These are phyloP conservation scores for Liopterus haemorrhoidalis DNA, from an alignment of 2,888 invertebrate genomes.

Conservation along the genomic window DNA sequence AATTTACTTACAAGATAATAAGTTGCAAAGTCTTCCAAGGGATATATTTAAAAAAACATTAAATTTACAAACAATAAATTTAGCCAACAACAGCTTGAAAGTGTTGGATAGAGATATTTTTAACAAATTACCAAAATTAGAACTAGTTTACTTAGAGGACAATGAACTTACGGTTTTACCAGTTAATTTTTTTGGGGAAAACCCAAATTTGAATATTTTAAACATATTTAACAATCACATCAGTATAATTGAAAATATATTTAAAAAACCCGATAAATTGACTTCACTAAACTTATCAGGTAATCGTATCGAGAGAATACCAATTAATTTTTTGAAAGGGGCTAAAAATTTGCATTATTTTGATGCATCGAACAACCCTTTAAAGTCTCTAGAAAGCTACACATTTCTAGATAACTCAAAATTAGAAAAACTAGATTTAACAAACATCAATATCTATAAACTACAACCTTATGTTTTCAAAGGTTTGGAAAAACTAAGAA, in stretches of 20 bases:
- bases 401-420: too few relatives aligned
- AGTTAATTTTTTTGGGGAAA: slow-evolving; percentile 12
- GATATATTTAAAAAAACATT: slow-evolving; percentile 8
- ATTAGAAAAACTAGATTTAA: slow-evolving; percentile 3
- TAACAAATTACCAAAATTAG: slow-evolving; percentile 11
- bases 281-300: slow-evolving; percentile 1
- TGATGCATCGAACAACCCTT: too few relatives aligned
- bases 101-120: slow-evolving; percentile 14
- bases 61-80: slow-evolving; percentile 17
- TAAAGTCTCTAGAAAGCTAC: too few relatives aligned
- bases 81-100: slow-evolving; percentile 20
- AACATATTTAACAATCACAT: slow-evolving; percentile 11
- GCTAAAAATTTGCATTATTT: slow-evolving; percentile 16
- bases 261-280: slow-evolving; percentile 10
- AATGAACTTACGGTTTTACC: slow-evolving; percentile 13
- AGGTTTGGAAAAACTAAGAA: slow-evolving; percentile 13
- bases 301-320: slow-evolving; percentile 5
- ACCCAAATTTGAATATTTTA: slow-evolving; percentile 13
- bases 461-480: slow-evolving; percentile 11
- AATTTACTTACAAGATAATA: slow-evolving; percentile 17
- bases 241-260: slow-evolving; percentile 8
- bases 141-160: slow-evolving; percentile 6
- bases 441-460: slow-evolving; percentile 6
- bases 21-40: slow-evolving; percentile 10
- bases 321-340: slow-evolving; percentile 14